phyloP scores from a whole-genome alignment of 2,888 invertebrate genomes.

The Drosophila meridiana region DNA sequence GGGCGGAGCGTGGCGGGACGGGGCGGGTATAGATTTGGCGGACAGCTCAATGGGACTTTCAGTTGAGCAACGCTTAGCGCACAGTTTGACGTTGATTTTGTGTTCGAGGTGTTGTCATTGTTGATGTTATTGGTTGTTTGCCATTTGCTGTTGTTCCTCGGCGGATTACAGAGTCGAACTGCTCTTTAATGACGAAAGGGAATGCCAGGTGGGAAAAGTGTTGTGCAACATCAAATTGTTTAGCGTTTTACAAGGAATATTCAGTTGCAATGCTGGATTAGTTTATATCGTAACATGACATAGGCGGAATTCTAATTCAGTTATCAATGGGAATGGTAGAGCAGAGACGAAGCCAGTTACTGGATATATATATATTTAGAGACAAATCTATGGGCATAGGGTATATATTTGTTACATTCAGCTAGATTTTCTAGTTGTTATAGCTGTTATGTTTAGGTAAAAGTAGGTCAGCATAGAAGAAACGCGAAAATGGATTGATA shows the following conservation, averaged over 20 bases:
- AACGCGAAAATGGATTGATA: no score
- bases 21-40: neutral
- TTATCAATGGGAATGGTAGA: neutral
- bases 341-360: neutral
- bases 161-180: slow-evolving; percentile 26
- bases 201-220: neutral
- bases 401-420: neutral
- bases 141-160: slow-evolving; percentile 19
- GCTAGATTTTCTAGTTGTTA: no score
- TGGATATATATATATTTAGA: neutral
- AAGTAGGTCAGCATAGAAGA: no score
- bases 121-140: slow-evolving; percentile 35
- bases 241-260: neutral
- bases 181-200: slow-evolving; percentile 7
- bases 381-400: neutral
- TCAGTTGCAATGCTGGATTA: neutral
- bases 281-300: neutral
- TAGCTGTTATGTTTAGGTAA: no score
- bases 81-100: slow-evolving; percentile 44
- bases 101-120: slow-evolving; percentile 50
- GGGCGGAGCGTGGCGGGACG: neutral
- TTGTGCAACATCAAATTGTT: neutral
- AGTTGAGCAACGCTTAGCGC: slow-evolving; percentile 40
- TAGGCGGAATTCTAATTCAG: neutral
- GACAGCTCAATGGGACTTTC: slow-evolving; percentile 25